Percentiles rank a stretch among this genome's conserved stretches.
Conservation (phyloP, 2,113 vertebrate species). For the Rhipidura dahli region DNA sequence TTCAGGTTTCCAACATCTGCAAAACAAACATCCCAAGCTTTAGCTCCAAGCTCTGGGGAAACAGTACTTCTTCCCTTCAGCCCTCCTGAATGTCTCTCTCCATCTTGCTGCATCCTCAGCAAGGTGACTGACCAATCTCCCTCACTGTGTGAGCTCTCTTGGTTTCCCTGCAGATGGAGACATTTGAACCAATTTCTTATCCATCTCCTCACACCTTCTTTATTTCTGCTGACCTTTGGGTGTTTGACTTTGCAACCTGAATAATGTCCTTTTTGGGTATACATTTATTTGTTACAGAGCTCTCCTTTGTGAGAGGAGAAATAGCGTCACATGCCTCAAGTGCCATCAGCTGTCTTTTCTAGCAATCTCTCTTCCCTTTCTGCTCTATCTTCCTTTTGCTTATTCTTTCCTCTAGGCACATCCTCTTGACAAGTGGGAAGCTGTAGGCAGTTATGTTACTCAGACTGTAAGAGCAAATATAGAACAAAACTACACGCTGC, state of each 20-base stretch:
- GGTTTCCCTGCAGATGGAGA: background rate
- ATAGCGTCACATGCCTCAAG: background rate
- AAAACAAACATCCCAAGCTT: background rate
- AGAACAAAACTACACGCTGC: background rate
- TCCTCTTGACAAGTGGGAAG: background rate
- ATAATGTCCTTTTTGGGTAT: background rate
- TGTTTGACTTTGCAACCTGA: background rate
- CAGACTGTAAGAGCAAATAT: background rate
- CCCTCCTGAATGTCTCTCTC: background rate
- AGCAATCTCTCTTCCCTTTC: background rate
- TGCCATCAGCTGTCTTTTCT: background rate
- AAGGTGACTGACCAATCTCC: background rate
- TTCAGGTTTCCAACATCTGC: background rate
- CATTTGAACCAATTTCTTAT: background rate
- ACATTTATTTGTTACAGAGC: accelerated
- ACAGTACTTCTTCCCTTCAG: background rate
- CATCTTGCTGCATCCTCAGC: background rate
- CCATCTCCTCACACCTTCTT: background rate
- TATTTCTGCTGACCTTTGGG: background rate
- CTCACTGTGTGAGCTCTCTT: background rate
- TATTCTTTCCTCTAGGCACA: background rate
- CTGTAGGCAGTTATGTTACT: background rate
- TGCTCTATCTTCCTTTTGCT: background rate
- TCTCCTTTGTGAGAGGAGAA: background rate
- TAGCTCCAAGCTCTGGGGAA: background rate